These are phyloP conservation scores for Drosophila nigromelanica DNA, from an alignment of 1,140 invertebrate species.

Conservation along the genomic window DNA sequence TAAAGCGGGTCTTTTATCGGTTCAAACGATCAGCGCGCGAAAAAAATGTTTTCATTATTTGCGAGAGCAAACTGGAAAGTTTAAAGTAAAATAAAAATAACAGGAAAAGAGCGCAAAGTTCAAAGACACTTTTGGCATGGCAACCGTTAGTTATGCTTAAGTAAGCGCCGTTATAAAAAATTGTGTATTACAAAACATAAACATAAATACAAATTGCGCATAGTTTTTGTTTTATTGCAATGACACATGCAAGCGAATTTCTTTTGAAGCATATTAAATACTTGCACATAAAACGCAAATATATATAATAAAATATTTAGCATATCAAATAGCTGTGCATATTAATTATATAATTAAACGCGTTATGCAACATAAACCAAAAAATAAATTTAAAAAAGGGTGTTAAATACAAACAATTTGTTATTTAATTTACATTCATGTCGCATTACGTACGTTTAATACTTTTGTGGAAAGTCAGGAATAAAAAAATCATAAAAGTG, in stretches of 20 bases:
- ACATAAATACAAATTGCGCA: slow-evolving; percentile 17
- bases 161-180: slow-evolving; percentile 38
- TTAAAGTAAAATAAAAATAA: slow-evolving; percentile 7
- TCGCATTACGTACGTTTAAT: not conserved
- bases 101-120: slow-evolving; percentile 30
- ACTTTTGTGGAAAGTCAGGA: not conserved
- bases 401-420: slow-evolving; percentile 28
- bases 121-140: slow-evolving; percentile 59
- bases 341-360: slow-evolving; percentile 70
- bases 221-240: slow-evolving; percentile 27
- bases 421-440: slow-evolving; percentile 19
- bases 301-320: slow-evolving; percentile 53
- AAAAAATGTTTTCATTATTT: slow-evolving; percentile 13
- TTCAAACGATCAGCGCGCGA: slow-evolving; percentile 44
- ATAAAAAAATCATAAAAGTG: not conserved
- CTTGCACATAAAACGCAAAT: slow-evolving; percentile 17
- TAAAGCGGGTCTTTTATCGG: slow-evolving; percentile 30
- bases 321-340: slow-evolving; percentile 73
- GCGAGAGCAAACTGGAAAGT: slow-evolving; percentile 16
- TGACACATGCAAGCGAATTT: slow-evolving; percentile 52
- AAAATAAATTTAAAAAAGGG: slow-evolving; percentile 9
- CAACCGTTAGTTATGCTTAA: slow-evolving; percentile 46
- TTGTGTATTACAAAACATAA: slow-evolving; percentile 16
- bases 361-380: slow-evolving; percentile 17
- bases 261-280: slow-evolving; percentile 19